Base-by-base conservation (phyloP, 2,113 vertebrate species). In the Apteryx owenii region DNA sequence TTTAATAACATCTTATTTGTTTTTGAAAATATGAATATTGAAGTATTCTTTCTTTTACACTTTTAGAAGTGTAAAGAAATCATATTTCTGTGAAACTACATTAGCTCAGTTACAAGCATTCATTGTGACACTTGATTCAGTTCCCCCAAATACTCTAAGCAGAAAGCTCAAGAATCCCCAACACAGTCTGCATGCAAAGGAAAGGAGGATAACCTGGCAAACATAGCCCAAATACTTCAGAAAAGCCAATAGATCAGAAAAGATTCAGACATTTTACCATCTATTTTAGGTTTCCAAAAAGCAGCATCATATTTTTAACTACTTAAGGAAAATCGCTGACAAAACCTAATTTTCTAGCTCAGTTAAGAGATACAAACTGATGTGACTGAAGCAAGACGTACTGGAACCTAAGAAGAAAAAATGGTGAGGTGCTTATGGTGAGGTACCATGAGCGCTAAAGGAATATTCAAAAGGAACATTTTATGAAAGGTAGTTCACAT, bases 151-250 rank as follows among this genome's bases (percentile, higher is more conserved):
- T 14, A 9, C 3, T 9, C 6, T 0, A 85, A 19, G 65, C 17
- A 73, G 40, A 61, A 65, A 19, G n/a, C 21, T 29, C 20, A 18
- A 26, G 44, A 50, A 40, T 76, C 48, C 51, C 36, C 29, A 33
- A 1, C 7, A 38, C 33, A 18, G 9, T 33, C 15, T 2, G 6
- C 19, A 4, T 6, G 16, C 8, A 68, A 58, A 48, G n/a, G 54
- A 78, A 64, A 58, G 25, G 22, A 28, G 9, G 7, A 5, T 56
- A 56, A 79, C 71, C 29, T 20, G 29, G 51, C 10, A 68, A 86
- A 58, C 1, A 42, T 53, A 58, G 44, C 19, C 7, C 1, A 0
- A 28, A 13, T 0, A 5, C 1, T 1, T 9, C 6, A 33, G n/a
- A n/a, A 38, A 82, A 75, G 56, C 15, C 51, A 31, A n/a, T 21